A percentile compares a stretch with the other conserved stretches of the same genome.
Evolutionary conservation across 2,113 vertebrate species (phyloP).

Genomic region (Crypturellus undulatus): DNA sequence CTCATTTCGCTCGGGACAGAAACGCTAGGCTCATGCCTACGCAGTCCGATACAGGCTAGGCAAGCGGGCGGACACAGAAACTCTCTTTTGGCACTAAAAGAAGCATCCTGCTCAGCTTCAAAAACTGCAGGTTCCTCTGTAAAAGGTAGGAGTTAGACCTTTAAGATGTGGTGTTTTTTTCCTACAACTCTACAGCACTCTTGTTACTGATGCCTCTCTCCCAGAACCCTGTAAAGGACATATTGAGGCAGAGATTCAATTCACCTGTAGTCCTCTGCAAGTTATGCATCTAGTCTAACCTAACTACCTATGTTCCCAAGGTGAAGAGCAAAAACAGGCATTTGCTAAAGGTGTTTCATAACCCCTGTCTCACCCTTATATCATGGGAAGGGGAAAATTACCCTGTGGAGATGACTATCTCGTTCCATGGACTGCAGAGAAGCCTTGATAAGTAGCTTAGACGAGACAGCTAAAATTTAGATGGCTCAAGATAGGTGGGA

Average conservation of each 20-base stretch:
- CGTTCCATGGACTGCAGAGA: fast-evolving
- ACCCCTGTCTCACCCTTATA: not conserved
- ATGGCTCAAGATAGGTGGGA: not conserved
- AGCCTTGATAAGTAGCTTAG: not conserved
- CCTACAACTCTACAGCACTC: not conserved
- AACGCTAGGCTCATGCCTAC: not conserved
- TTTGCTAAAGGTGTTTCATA: not conserved
- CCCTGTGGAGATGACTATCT: not conserved
- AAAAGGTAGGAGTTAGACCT: not conserved
- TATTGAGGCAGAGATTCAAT: not conserved
- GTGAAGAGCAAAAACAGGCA: not conserved
- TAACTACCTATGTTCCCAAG: not conserved
- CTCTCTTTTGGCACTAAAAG: not conserved
- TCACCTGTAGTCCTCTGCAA: not conserved
- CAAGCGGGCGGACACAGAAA: not conserved
- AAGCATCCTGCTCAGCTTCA: not conserved
- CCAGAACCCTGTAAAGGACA: not conserved
- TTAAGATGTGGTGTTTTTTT: not conserved
- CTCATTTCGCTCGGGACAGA: not conserved
- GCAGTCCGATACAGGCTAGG: fast-evolving
- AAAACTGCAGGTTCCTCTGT: not conserved
- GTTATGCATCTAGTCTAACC: not conserved
- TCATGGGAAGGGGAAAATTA: not conserved
- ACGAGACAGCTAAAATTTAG: not conserved
- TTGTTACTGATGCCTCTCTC: not conserved